These are phyloP conservation scores for Trissolcus japonicus DNA, from an alignment of 2,888 invertebrate species.

Conservation along the genomic window DNA sequence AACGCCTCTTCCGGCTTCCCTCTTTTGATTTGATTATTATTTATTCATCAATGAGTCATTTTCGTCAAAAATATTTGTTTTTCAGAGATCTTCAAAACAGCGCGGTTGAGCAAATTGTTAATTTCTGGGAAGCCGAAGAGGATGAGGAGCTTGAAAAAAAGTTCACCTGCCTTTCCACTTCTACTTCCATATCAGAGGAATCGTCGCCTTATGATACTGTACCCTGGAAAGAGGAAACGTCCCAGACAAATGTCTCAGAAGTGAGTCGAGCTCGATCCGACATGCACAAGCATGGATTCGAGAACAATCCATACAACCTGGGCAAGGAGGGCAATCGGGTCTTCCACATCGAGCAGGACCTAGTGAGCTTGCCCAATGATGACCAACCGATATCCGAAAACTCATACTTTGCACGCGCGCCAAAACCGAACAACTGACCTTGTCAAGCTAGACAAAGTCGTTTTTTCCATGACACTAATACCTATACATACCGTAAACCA, in stretches of 20 bases:
- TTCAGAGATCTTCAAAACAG: conserved; percentile 49
- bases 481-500: neutral
- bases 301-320: conserved; percentile 26
- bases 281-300: conserved; percentile 12
- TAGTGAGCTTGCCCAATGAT: conserved; percentile 42
- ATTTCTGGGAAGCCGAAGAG: conserved; percentile 47
- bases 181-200: conserved; percentile 22
- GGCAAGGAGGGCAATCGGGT: conserved; percentile 23
- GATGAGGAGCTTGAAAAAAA: conserved; percentile 45
- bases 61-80: conserved; percentile 3
- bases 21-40: no score
- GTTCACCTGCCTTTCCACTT: conserved; percentile 48
- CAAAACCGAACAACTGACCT: conserved; percentile 19
- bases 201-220: conserved; percentile 14
- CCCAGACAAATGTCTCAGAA: conserved; percentile 43
- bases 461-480: conserved; percentile 8
- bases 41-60: neutral
- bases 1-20: no score
- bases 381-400: conserved; percentile 41
- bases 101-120: conserved; percentile 37
- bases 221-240: conserved; percentile 40
- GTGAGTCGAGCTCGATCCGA: conserved; percentile 22
- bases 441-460: neutral
- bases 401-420: conserved; percentile 25
- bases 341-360: conserved; percentile 40